These are phyloP conservation scores for Gonatopus flavifemur DNA, from an alignment of 1,140 invertebrate species.

Conservation along the genomic window DNA sequence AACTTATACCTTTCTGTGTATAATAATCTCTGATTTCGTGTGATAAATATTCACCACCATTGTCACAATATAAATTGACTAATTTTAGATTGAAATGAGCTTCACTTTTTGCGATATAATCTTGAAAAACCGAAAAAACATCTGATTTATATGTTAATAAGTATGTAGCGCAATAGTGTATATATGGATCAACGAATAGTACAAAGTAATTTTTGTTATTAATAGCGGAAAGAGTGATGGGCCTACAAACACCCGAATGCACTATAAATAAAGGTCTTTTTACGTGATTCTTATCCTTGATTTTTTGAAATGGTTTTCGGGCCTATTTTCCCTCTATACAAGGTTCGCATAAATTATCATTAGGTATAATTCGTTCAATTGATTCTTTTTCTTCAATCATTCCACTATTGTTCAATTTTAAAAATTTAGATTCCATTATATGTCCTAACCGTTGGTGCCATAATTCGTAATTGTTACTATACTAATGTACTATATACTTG, in stretches of 20 bases:
- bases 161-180: slow-evolving; percentile 19
- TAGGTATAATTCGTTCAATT: slow-evolving; percentile 34
- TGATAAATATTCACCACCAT: slow-evolving; percentile 51
- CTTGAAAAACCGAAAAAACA: slow-evolving; percentile 9
- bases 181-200: slow-evolving; percentile 16
- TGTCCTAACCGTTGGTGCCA: slow-evolving; percentile 46
- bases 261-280: slow-evolving; percentile 24
- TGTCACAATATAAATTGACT: slow-evolving; percentile 46
- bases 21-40: slow-evolving; percentile 48
- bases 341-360: slow-evolving; percentile 49
- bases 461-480: slow-evolving; percentile 36
- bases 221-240: slow-evolving; percentile 40
- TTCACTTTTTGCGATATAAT: slow-evolving; percentile 11
- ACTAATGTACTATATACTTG: slow-evolving; percentile 12
- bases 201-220: slow-evolving; percentile 26
- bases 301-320: slow-evolving; percentile 38
- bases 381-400: slow-evolving; percentile 17
- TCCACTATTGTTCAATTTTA: slow-evolving; percentile 37
- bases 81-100: slow-evolving; percentile 26
- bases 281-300: slow-evolving; percentile 17
- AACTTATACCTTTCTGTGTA: slow-evolving; percentile 51
- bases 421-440: slow-evolving; percentile 41
- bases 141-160: slow-evolving; percentile 17
- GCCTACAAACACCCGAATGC: slow-evolving; percentile 52
- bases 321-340: slow-evolving; percentile 55